phyloP scores from a whole-genome alignment of 1,140 invertebrate genomes.

The Polypedilum pembai region DNA sequence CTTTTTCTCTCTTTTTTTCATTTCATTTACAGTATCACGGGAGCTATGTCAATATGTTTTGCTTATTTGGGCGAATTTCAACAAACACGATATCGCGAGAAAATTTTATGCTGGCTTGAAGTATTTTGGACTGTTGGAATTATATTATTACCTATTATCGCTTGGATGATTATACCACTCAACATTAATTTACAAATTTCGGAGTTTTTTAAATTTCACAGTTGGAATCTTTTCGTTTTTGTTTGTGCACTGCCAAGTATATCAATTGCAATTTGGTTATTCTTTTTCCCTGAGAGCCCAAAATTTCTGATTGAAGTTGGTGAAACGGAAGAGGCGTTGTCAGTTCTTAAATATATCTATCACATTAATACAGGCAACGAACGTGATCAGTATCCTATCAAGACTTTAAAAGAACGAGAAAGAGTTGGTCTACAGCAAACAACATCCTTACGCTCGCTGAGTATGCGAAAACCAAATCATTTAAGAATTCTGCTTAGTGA shows the following conservation, averaged over 20 bases:
- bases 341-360: slow-evolving; percentile 61
- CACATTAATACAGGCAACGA: slow-evolving; percentile 58
- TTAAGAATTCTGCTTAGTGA: slow-evolving; percentile 55
- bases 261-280: slow-evolving; percentile 46
- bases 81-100: slow-evolving; percentile 63
- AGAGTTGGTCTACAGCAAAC: slow-evolving; percentile 46
- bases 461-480: slow-evolving; percentile 58
- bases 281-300: slow-evolving; percentile 76
- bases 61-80: slow-evolving; percentile 71
- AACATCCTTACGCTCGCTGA: slow-evolving; percentile 50
- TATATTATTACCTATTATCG: slow-evolving; percentile 60
- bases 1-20: slow-evolving; percentile 29
- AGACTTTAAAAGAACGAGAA: slow-evolving; percentile 52
- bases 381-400: slow-evolving; percentile 47
- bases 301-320: slow-evolving; percentile 73
- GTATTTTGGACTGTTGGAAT: slow-evolving; percentile 70
- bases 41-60: slow-evolving; percentile 68
- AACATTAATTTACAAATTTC: slow-evolving; percentile 49
- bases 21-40: slow-evolving; percentile 52
- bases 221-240: slow-evolving; percentile 68
- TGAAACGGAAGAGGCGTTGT: slow-evolving; percentile 61
- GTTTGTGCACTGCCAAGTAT: slow-evolving; percentile 58
- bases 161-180: slow-evolving; percentile 63
- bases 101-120: slow-evolving; percentile 71
- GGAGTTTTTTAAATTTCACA: slow-evolving; percentile 56